These are phyloP conservation scores for Zonotrichia albicollis DNA, from an alignment of 2,797 vertebrate species.

Conservation along the genomic window DNA sequence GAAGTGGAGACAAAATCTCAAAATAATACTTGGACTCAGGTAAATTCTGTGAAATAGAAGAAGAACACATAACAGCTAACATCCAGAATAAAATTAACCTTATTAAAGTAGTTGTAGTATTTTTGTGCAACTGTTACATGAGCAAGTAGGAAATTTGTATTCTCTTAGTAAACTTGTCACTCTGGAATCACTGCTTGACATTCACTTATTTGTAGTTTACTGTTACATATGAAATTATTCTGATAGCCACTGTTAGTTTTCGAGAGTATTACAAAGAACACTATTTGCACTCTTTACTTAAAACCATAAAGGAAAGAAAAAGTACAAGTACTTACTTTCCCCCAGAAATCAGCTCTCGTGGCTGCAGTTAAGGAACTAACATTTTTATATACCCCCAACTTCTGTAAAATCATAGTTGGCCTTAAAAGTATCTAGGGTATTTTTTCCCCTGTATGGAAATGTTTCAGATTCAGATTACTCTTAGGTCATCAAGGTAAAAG, in stretches of 20 bases:
- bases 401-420: neutral
- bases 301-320: neutral
- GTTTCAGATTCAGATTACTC: neutral
- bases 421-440: neutral
- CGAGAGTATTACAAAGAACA: neutral
- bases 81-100: neutral
- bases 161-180: neutral
- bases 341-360: neutral
- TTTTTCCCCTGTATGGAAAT: neutral
- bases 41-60: neutral
- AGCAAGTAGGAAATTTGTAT: neutral
- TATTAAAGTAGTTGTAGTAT: neutral
- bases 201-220: neutral
- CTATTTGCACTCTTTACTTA: neutral
- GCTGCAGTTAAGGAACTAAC: neutral
- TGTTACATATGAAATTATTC: neutral
- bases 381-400: neutral
- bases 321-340: neutral
- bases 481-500: neutral
- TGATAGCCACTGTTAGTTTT: neutral
- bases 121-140: neutral
- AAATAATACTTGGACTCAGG: neutral
- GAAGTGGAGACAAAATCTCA: neutral
- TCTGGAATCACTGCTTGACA: neutral
- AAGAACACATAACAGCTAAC: neutral